A percentile compares a stretch with the other conserved stretches of the same genome.
Conservation (phyloP, 2,888 invertebrate genomes). For the Sinodicranocentrus sp. region DNA sequence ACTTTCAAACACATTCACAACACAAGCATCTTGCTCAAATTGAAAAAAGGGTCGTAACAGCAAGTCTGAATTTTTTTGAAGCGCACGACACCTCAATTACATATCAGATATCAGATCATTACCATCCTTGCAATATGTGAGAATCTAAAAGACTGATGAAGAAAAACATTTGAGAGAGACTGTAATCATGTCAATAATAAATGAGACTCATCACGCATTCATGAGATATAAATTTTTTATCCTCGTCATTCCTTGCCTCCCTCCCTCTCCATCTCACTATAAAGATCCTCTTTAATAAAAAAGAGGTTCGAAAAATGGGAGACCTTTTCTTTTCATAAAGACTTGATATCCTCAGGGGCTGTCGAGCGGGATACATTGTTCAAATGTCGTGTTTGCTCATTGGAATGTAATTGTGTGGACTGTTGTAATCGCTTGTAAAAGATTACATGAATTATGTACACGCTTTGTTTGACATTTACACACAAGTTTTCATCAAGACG, state of each 20-base stretch:
- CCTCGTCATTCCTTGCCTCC: background rate
- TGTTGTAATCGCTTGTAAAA: background rate
- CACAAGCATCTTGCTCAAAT: too few relatives aligned
- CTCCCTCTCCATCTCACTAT: background rate
- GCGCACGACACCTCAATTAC: too few relatives aligned
- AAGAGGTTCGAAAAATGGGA: background rate
- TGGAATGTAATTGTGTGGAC: background rate
- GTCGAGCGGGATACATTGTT: background rate
- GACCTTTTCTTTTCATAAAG: background rate
- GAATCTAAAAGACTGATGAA: too few relatives aligned
- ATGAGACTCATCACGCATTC: slow-evolving; percentile 21
- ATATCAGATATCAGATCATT: too few relatives aligned
- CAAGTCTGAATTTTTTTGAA: too few relatives aligned
- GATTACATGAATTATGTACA: slow-evolving; percentile 44
- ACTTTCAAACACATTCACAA: slow-evolving; percentile 1
- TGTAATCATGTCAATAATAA: slow-evolving; percentile 31
- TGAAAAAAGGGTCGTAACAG: too few relatives aligned
- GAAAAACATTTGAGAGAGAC: background rate
- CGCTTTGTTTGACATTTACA: slow-evolving; percentile 44
- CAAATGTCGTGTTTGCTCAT: background rate
- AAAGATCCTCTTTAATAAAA: slow-evolving; percentile 17
- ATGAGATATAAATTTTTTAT: background rate
- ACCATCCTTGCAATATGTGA: too few relatives aligned
- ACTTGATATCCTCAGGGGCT: background rate
- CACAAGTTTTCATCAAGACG: slow-evolving; percentile 21